Evolutionary conservation across 37 sponge, comb jelly and placozoan species (phyloP), one percentile per base, ranked within the genome.

Genomic region (Aphrocallistes beatrix): DNA sequence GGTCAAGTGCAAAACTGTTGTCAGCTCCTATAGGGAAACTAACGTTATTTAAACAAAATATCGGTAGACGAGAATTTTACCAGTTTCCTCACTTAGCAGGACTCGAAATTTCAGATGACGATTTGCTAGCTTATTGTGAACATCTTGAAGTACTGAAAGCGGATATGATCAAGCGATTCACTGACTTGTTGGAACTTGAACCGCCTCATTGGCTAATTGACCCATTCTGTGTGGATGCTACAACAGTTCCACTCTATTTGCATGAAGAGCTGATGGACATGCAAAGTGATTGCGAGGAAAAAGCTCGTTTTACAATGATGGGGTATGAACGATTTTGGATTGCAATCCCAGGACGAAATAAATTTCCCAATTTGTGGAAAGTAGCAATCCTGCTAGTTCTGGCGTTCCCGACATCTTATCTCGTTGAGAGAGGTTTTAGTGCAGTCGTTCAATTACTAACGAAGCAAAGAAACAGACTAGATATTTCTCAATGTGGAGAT

Each of bases 1-100:
- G 21, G 75, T 60, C 75, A 60, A 60, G 75, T 60, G 75, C 75
- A 60, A 60, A 60, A 60, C 75, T 60, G 75, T 28, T 60, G 75
- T 13, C 75, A 60, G 75, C 75, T 60, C 75, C 75, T 60, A 60
- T 60, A 60, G 75, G 75, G 75, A 60, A 60, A 60, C 75, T 60
- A 60, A 60, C 25, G 75, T 60, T 60, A 13, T 60, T 60, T 60
- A 60, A 60, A 60, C 75, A 60, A 60, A 60, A 60, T 60, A 60
- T 60, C 75, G 21, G 75, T 13, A 6, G 75, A 60, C 75, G 75
- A 13, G 21, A 60, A 32, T n/a, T 60, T 60, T 60, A 60, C 75
- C 75, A 60, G 75, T 60, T 60, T 60, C 75, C 75, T 60, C 75
- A 60, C 34, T 28, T 60, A 60, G 45, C 45, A 42, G 45, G 75